Percentiles rank a stretch among this genome's conserved stretches.
phyloP scores from a whole-genome alignment of 2,797 vertebrate species.

The Tokudaia tokunoshimensis region DNA sequence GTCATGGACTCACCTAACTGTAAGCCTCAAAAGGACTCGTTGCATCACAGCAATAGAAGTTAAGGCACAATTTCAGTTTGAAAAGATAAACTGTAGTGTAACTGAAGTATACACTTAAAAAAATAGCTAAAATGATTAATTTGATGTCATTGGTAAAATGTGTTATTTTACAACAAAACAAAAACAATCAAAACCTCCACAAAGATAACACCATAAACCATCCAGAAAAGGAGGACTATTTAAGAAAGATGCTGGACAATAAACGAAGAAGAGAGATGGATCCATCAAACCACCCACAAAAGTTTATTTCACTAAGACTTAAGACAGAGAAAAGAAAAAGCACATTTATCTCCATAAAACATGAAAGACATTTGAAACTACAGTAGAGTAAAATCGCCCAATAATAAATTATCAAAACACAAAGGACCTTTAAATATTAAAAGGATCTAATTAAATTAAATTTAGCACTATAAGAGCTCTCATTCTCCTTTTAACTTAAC shows the following conservation, averaged over 20 bases:
- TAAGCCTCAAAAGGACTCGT: background rate
- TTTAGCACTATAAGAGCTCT: background rate
- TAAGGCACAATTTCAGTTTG: background rate
- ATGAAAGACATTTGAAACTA: background rate
- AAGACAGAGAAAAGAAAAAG: background rate
- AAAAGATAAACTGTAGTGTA: background rate
- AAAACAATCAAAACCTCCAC: background rate
- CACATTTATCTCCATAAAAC: background rate
- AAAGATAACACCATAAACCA: background rate
- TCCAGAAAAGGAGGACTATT: background rate
- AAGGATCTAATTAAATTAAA: constrained; percentile 19
- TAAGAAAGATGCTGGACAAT: background rate
- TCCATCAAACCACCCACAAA: background rate
- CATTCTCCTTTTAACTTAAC: constrained; percentile 29
- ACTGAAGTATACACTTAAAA: background rate
- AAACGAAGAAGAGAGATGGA: background rate
- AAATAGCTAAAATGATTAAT: constrained; percentile 1
- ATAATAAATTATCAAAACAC: constrained; percentile 37
- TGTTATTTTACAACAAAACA: background rate
- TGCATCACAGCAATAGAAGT: background rate
- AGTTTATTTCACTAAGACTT: background rate
- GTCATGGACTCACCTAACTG: background rate
- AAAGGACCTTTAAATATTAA: constrained; percentile 42
- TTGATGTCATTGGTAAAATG: background rate
- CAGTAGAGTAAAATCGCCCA: constrained; percentile 24